Base-by-base conservation (phyloP, 2,888 invertebrate genomes). In the Rotaria socialis region DNA sequence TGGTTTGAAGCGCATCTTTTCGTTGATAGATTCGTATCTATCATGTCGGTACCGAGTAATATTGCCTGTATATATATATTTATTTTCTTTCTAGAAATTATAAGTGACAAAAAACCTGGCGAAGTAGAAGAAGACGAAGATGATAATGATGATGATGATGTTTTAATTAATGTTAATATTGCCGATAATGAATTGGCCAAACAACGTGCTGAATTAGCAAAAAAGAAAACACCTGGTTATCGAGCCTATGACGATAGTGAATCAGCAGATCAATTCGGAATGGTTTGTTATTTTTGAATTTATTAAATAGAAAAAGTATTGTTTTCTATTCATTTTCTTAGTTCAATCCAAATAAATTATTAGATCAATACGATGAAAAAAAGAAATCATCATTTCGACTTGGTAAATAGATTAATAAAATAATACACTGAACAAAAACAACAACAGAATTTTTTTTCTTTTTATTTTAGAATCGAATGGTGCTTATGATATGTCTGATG, bases 151-250 rank as follows among this genome's bases (percentile, higher is more conserved):
- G 93, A 93, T 7, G 95, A 94, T 87, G 98, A 98, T 90, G 94
- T 95, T 41, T 93, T 99, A 85, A 94, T 97, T 87, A 99, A 92
- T 89, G 91, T 92, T 11, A 92, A 92, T 87, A 89, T 92, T 87
- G 85, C 91, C 27, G 91, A 91, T 88, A 91, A 92, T 84, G 91
- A 92, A 88, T 14, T 55, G 47, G 90, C 90, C 14, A 89, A 89
- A 52, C 89, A 94, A 93, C 97, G 96, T 92, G 93, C 95, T 43
- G 93, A 94, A 89, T 94, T 95, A 89, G 95, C 94, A 89, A 95
- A 95, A 90, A 94, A 94, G 89, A 96, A 96, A 88, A 93, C 94
- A 4, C 92, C 93, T 74, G 92, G 92, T 88, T 86, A 86, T 80
- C 75, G 85, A 47, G 75, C 85, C 3, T 86, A 75, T 55, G 56